phyloP scores from a whole-genome alignment of 2,113 vertebrate genomes.

The Stigmatopora nigra region DNA sequence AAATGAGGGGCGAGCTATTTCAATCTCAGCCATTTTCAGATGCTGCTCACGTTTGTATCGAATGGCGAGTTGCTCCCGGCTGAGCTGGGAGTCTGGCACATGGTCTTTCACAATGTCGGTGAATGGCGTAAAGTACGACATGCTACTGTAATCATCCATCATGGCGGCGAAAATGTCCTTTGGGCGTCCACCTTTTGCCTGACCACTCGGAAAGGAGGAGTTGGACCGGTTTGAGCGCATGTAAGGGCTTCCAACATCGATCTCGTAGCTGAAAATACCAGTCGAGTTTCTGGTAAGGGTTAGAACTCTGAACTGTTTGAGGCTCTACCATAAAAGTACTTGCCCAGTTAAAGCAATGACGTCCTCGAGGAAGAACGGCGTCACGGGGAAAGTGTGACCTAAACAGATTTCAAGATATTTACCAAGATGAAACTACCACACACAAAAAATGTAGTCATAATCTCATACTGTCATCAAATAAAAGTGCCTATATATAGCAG shows the following conservation, averaged over 20 bases:
- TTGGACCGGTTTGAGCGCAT: conserved; percentile 75
- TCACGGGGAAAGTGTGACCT: conserved; percentile 91
- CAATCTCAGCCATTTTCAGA: not conserved
- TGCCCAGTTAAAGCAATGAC: conserved; percentile 83
- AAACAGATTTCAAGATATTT: not conserved
- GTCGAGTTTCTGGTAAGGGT: not conserved
- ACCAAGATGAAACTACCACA: not conserved
- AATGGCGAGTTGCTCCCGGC: conserved; percentile 78
- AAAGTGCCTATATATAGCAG: too few species aligned
- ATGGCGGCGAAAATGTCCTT: conserved; percentile 76
- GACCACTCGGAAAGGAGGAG: conserved; percentile 51
- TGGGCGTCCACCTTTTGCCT: conserved; percentile 58
- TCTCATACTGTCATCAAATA: too few species aligned
- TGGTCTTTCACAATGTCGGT: conserved; percentile 75
- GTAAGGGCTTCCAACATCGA: conserved; percentile 86
- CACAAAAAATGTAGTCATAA: not conserved
- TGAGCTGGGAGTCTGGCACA: conserved; percentile 85
- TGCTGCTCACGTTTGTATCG: conserved; percentile 78
- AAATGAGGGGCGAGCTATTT: not conserved
- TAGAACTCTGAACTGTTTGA: not conserved
- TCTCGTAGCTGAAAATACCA: conserved; percentile 73
- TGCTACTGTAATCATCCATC: conserved; percentile 63
- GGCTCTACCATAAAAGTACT: not conserved
- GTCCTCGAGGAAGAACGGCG: conserved; percentile 94
- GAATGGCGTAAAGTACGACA: conserved; percentile 73